Conservation (phyloP, 2,113 vertebrate genomes). For the Corythornis cristatus region DNA sequence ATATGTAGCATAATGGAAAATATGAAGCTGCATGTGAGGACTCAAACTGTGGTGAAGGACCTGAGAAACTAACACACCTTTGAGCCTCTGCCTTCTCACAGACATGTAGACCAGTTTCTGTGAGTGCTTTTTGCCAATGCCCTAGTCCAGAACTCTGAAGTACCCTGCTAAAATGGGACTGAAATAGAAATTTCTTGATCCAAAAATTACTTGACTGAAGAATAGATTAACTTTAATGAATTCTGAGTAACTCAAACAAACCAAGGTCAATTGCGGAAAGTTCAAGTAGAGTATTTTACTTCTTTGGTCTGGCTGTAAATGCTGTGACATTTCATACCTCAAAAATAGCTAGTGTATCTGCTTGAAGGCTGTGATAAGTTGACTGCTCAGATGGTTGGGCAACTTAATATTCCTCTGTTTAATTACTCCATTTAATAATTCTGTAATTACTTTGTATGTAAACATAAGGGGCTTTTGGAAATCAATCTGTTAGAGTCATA, state of each 20-base stretch:
- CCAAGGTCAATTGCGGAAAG: neutral
- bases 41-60: neutral
- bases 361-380: neutral
- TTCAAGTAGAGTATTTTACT: neutral
- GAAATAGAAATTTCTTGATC: neutral
- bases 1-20: neutral
- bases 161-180: neutral
- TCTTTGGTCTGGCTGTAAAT: neutral
- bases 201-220: neutral
- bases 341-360: neutral
- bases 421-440: neutral
- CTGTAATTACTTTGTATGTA: neutral
- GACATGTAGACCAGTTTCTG: rapidly evolving
- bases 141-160: neutral
- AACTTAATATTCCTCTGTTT: neutral
- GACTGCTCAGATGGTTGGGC: neutral
- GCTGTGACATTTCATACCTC: neutral
- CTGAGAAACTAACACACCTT: neutral
- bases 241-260: neutral
- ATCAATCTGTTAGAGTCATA: neutral
- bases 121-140: neutral
- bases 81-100: neutral
- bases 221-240: rapidly evolving
- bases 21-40: neutral
- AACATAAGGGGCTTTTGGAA: neutral